Conservation (phyloP, 2,797 vertebrate species). For the Anas acuta region DNA sequence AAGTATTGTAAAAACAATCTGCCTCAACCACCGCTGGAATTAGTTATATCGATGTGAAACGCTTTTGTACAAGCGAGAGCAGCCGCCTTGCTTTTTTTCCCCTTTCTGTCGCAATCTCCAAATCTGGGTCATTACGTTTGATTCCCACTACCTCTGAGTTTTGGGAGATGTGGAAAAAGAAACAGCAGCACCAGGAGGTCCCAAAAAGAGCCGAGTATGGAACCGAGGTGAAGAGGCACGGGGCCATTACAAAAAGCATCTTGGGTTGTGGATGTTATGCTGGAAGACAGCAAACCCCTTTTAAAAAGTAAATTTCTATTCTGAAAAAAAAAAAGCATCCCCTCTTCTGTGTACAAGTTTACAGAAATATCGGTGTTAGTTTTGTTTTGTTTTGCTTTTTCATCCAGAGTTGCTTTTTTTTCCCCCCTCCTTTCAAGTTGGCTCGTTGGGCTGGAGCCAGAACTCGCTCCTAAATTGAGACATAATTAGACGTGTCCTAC, state of each 20-base stretch:
- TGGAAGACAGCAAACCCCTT: not conserved
- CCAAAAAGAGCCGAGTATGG: not conserved
- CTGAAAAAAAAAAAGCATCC: not conserved
- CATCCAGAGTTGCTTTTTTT: not conserved
- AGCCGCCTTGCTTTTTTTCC: not conserved
- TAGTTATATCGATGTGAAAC: not conserved
- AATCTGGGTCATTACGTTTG: not conserved
- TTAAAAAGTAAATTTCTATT: not conserved
- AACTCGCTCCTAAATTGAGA: conserved; percentile 13
- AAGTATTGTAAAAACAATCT: conserved; percentile 10
- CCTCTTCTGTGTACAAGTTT: not conserved
- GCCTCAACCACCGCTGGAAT: conserved; percentile 4
- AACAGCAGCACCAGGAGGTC: not conserved
- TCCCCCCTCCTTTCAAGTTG: not conserved
- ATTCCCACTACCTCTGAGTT: not conserved
- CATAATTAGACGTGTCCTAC: not conserved
- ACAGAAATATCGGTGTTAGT: not conserved
- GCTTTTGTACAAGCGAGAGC: not conserved
- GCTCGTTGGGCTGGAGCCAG: not conserved
- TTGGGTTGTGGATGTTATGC: not conserved
- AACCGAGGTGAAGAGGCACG: not conserved
- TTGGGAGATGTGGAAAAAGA: not conserved
- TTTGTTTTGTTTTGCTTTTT: not conserved
- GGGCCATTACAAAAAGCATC: not conserved
- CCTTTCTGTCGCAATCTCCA: not conserved